Evolutionary conservation across 2,113 vertebrate species (phyloP), one percentile per base, ranked within the genome.

Genomic region (Chamaea fasciata): DNA sequence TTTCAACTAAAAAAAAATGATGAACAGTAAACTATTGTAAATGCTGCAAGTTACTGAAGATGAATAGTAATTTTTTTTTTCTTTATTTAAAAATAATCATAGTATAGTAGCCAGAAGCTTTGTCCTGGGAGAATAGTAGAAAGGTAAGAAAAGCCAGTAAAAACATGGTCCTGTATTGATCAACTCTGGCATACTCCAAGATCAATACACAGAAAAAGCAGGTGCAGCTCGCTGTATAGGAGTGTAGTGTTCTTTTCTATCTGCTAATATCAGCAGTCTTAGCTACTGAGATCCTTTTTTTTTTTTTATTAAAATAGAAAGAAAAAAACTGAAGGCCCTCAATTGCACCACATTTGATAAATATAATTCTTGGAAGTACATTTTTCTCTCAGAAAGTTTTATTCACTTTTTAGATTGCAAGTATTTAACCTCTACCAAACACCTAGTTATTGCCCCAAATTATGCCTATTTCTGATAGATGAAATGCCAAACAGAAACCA

Each of bases 401-500:
- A 79, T 87, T 96, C 65, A 60, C 56, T 59, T 92, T 97, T 97
- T 93, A 84, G 79, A 57, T 84, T 82, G 74, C 85, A 78, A 56
- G 92, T 92, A 86, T 96, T 96, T 96, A 95, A 52, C 73, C 21
- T 96, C 81, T 87, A 77, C 96, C 88, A 84, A 96, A 95, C 95
- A 59, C 47, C 46, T 77, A 67, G 92, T 60, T 91, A 92, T 91
- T 92, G 95, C 97, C 95, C 84, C 93, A 97, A 97, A 97, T 97
- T 96, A 62, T 96, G 67, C 88, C 81, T 86, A 70, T 96, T 97
- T 95, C 87, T 89, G 95, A 89, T 95, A 94, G 87, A 94, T 97
- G 92, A 94, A 96, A 84, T 97, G 89, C 91, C 96, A 95, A 96
- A 96, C 84, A 97, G 97, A 97, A 98, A 96, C 93, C 95, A 95